Percentiles rank a stretch among this genome's conserved stretches.
These are phyloP conservation scores for Apodemia mormo DNA, from an alignment of 2,888 invertebrate genomes.

Conservation along the genomic window DNA sequence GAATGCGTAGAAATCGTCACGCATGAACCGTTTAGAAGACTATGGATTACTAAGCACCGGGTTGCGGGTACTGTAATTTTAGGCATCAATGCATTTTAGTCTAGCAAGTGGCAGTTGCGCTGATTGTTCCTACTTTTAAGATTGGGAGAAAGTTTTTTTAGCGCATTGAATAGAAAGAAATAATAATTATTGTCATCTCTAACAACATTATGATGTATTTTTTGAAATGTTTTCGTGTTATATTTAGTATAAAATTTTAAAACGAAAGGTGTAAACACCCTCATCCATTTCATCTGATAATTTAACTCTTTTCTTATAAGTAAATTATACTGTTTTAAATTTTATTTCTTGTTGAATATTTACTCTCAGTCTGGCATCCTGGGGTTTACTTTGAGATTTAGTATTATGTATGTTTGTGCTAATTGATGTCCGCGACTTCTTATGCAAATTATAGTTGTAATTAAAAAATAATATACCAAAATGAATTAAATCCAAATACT, in stretches of 20 bases:
- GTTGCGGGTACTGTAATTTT: slow-evolving; percentile 62
- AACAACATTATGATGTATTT: neutral
- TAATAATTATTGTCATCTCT: neutral
- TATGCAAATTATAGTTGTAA: too few relatives aligned
- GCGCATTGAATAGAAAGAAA: neutral
- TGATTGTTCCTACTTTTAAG: slow-evolving; percentile 40
- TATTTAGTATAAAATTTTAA: neutral
- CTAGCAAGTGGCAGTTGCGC: slow-evolving; percentile 66
- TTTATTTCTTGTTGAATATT: too few relatives aligned
- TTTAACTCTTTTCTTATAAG: too few relatives aligned
- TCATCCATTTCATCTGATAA: too few relatives aligned
- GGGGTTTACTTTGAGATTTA: too few relatives aligned
- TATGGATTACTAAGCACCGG: slow-evolving; percentile 59
- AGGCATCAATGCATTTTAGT: slow-evolving; percentile 62
- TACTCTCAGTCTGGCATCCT: too few relatives aligned
- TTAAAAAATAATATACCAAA: too few relatives aligned
- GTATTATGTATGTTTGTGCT: too few relatives aligned
- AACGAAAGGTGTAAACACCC: too few relatives aligned
- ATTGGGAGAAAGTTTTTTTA: slow-evolving; percentile 21
- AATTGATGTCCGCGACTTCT: too few relatives aligned
- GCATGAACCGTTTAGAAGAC: slow-evolving; percentile 58
- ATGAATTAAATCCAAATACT: too few relatives aligned
- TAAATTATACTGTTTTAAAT: too few relatives aligned
- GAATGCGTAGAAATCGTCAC: slow-evolving; percentile 63
- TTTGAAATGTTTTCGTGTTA: neutral